A percentile compares a stretch with the other conserved stretches of the same genome.
Evolutionary conservation across 2,113 vertebrate genomes (phyloP).

Genomic region (Hippocampus guttulatus): DNA sequence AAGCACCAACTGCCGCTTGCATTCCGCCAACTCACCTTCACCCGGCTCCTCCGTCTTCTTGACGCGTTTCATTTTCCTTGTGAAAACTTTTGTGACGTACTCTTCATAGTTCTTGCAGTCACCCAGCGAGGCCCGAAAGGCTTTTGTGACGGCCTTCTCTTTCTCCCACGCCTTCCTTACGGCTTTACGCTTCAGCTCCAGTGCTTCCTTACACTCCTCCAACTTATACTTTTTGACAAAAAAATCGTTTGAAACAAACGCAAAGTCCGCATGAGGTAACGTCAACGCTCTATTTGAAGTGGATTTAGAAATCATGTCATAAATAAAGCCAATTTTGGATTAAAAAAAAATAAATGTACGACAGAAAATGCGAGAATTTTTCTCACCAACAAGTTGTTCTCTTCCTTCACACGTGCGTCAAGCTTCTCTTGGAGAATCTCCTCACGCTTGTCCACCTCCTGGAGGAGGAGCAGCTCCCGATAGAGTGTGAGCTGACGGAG

Average conservation of each 20-base stretch:
- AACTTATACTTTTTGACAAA: constrained; percentile 67
- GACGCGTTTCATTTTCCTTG: constrained; percentile 75
- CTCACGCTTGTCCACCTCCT: constrained; percentile 81
- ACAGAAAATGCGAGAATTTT: background rate
- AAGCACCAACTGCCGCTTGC: background rate
- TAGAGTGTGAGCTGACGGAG: constrained; percentile 77
- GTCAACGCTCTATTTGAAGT: background rate
- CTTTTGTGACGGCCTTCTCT: constrained; percentile 70
- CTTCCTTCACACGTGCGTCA: constrained; percentile 64
- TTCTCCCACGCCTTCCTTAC: constrained; percentile 76
- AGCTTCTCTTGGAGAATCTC: constrained; percentile 74
- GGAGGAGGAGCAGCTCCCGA: constrained; percentile 84
- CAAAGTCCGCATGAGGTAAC: background rate
- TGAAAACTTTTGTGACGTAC: constrained; percentile 82
- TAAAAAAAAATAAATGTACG: background rate
- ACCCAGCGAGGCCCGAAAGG: constrained; percentile 79
- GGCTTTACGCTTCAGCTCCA: constrained; percentile 76
- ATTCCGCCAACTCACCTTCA: constrained; percentile 41
- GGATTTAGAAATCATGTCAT: background rate
- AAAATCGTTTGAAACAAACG: background rate
- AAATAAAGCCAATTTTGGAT: background rate
- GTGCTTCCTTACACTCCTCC: constrained; percentile 70
- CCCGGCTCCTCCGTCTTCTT: constrained; percentile 65
- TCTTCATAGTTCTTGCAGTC: constrained; percentile 80
- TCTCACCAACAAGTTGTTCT: constrained; percentile 52